These are phyloP conservation scores for Stenchaetothrips biformis DNA, from an alignment of 2,888 invertebrate species.

Conservation along the genomic window DNA sequence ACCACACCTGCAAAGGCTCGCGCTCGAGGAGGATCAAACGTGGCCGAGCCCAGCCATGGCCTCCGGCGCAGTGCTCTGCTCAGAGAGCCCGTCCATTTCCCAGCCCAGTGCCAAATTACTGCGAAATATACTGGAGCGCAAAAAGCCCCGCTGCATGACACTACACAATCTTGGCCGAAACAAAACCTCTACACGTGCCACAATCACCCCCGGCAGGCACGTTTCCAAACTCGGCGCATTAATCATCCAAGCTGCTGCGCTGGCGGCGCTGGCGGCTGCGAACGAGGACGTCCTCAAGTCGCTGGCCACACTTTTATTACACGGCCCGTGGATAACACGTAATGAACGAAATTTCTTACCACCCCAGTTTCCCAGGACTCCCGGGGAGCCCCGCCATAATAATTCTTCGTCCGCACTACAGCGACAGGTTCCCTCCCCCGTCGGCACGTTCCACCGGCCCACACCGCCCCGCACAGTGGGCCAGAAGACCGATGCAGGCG, in stretches of 20 bases:
- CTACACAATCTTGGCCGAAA: background rate
- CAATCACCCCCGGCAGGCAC: background rate
- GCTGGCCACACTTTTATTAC: slow-evolving; percentile 9
- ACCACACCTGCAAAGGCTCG: background rate
- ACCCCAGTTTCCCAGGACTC: background rate
- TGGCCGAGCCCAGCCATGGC: background rate
- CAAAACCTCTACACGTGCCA: background rate
- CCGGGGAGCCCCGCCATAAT: background rate
- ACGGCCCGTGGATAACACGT: slow-evolving; percentile 15
- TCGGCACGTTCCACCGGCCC: background rate
- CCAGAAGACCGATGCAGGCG: no score
- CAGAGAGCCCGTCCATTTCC: no score
- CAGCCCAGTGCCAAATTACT: no score
- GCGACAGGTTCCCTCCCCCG: slow-evolving; percentile 12
- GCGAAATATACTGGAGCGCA: background rate
- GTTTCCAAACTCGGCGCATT: slow-evolving; percentile 8
- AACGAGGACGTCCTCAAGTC: slow-evolving; percentile 10
- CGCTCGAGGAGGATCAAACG: background rate
- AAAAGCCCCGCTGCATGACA: background rate
- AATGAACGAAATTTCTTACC: slow-evolving; percentile 21
- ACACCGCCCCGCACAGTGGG: background rate
- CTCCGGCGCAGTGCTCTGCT: no score
- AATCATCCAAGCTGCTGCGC: background rate
- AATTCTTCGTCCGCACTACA: background rate
- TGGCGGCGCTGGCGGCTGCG: no score